Evolutionary conservation across 2,888 invertebrate species (phyloP).

Genomic region (Polylopha cassiicola): DNA sequence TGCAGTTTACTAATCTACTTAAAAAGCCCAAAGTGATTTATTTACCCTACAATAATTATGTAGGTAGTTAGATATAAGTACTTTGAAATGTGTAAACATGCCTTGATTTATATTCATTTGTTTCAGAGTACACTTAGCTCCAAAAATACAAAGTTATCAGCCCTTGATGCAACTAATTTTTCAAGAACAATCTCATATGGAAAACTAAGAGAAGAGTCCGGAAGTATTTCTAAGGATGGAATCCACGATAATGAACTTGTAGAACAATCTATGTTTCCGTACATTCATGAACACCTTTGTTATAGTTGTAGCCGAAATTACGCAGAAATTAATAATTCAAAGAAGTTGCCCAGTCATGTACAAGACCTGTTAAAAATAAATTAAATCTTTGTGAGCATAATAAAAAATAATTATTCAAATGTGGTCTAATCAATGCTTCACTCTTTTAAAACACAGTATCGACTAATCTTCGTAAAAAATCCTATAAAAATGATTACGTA

Average conservation of each 20-base stretch:
- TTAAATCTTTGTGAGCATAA: not conserved
- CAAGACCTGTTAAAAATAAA: slow-evolving; percentile 24
- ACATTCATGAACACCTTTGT: slow-evolving; percentile 48
- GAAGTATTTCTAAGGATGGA: slow-evolving; percentile 12
- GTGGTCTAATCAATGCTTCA: too few species aligned
- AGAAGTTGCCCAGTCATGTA: slow-evolving; percentile 30
- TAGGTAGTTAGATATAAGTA: too few species aligned
- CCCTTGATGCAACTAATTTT: slow-evolving; percentile 79
- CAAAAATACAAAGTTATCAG: slow-evolving; percentile 61
- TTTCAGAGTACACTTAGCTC: slow-evolving; percentile 73
- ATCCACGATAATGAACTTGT: slow-evolving; percentile 20
- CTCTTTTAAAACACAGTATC: too few species aligned
- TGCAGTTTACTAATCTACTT: too few species aligned
- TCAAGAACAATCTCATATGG: slow-evolving; percentile 65
- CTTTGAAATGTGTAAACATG: too few species aligned
- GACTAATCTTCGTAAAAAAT: too few species aligned
- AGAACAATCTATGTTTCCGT: slow-evolving; percentile 47
- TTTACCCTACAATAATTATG: too few species aligned
- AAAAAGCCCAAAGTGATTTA: too few species aligned
- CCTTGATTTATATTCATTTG: slow-evolving; percentile 28
- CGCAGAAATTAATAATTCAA: slow-evolving; percentile 41
- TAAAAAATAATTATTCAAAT: too few species aligned
- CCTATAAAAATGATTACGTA: too few species aligned
- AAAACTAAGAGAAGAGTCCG: slow-evolving; percentile 25
- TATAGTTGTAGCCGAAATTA: slow-evolving; percentile 62